phyloP scores from a whole-genome alignment of 1,140 invertebrate genomes.

The Oryzaephilus surinamensis region DNA sequence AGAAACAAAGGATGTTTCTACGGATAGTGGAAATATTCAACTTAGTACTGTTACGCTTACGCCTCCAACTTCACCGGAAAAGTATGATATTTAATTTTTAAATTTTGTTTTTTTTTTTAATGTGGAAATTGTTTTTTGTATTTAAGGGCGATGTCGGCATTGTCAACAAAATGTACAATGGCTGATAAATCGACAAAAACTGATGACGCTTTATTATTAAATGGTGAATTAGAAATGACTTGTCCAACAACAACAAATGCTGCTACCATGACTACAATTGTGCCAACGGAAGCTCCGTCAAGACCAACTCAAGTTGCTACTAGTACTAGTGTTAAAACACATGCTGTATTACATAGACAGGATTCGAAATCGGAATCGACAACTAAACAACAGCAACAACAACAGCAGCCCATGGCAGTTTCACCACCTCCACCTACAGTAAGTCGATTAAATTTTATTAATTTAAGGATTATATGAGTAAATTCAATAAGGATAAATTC shows the following conservation, averaged over 20 bases:
- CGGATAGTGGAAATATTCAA: slow-evolving; percentile 35
- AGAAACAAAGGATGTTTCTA: slow-evolving; percentile 37
- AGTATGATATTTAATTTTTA: slow-evolving; percentile 37
- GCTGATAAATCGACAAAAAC: slow-evolving; percentile 45
- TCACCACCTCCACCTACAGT: neutral
- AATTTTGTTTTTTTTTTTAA: neutral
- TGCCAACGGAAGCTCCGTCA: slow-evolving; percentile 14
- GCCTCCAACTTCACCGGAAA: slow-evolving; percentile 49
- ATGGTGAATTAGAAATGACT: slow-evolving; percentile 22
- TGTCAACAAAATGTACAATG: slow-evolving; percentile 36
- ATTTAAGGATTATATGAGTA: neutral
- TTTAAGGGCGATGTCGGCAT: slow-evolving; percentile 15
- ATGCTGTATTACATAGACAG: slow-evolving; percentile 13
- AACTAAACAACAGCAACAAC: neutral
- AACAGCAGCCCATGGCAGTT: neutral
- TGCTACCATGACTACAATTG: slow-evolving; percentile 37
- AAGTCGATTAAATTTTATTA: neutral
- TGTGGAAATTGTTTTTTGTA: neutral
- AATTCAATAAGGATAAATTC: neutral
- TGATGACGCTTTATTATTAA: slow-evolving; percentile 35
- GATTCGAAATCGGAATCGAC: slow-evolving; percentile 13
- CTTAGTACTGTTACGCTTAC: slow-evolving; percentile 42
- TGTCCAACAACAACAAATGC: slow-evolving; percentile 38
- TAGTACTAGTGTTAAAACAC: slow-evolving; percentile 5
- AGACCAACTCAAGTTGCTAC: slow-evolving; percentile 4